Base-by-base conservation (phyloP, 2,888 invertebrate species). In the Drosophila anomalata region DNA sequence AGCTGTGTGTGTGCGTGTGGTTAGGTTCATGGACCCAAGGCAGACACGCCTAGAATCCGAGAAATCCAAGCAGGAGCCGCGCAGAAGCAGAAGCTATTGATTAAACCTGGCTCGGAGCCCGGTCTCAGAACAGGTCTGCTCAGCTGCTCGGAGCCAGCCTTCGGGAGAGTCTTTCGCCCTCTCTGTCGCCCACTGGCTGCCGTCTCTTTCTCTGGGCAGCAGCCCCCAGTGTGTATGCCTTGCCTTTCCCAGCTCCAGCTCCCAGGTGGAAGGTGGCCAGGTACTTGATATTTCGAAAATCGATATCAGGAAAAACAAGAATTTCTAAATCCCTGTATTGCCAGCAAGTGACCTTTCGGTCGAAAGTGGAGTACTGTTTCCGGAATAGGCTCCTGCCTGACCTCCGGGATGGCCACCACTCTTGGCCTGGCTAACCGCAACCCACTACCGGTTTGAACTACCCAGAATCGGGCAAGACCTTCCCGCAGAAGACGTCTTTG, bases 11-110 rank as follows among this genome's bases (percentile, higher is more conserved):
- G 41, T 65, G 44, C 62, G 36, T 71, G 39, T 60, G 61, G 80
- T 66, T 76, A 54, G 88, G 81, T 82, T 82, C 81, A 82, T 82
- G 81, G 88, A 82, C 81, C 81, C 85, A 83, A 83, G 70, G 80
- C 80, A 71, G 88, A 87, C 88, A 82, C 88, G 81, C 81, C 81
- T 82, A 82, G 86, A 81, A 80, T 80, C 78, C 78, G 63, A 86
- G 77, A 73, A 66, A 73, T 39, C 65, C 69, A 53, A 58, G 71
- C 74, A 66, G 50, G 42, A 71, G 66, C 42, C 73, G 36, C 54
- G 39, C 70, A 31, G 54, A 46, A 61, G 44, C 71, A 63, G 73
- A 22, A 22, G 62, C 88, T 82, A 83, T 83, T 83, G 83, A 83
- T 83, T 83, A 88, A 87, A 72, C 87, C 78, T 62, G 69, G 87